Evolutionary conservation across 2,888 invertebrate species (phyloP), one percentile per base, ranked within the genome.

Genomic region (Drosophila anomelani): DNA sequence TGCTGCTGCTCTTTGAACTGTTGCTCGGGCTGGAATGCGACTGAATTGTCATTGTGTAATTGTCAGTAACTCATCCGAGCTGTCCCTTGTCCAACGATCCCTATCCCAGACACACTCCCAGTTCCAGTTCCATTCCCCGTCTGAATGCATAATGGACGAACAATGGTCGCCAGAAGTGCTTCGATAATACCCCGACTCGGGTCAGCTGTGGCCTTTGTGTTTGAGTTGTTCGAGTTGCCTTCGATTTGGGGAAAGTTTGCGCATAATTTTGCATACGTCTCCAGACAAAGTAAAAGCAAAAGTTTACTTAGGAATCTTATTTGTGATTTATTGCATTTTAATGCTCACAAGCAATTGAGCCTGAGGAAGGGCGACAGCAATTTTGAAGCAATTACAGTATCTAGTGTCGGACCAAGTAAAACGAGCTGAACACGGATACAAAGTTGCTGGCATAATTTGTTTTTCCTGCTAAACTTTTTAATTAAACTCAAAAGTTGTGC

Each of bases 381-480:
- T 20, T 51, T 44, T 15, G 54, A 39, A 47, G 54, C 75, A 43
- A 64, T 83, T 69, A 59, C 58, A 57, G 36, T 77, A 64, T 76
- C 64, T 44, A 66, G 66, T 47, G 64, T 32, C 34, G 15, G 32
- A 20, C 38, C 13, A 32, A 29, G 38, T 38, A 59, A 61, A 38
- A 8, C 46, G 49, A 71, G 26, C 34, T 39, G 64, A 26, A 39
- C 51, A 43, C 41, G 51, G 38, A 47, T 53, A 46, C 54, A 51
- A 46, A 69, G 43, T 58, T 58, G 12, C 38, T 8, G 38, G 56
- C 62, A 68, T 38, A 43, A 80, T 53, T 69, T 64, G 44, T 34
- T 53, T 49, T 68, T 58, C 71, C 66, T 29, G 12, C 26, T 9
- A 49, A 62, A 85, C 75, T 67, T 87, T 85, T 85, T 87, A 87